Percentiles rank a stretch among this genome's conserved stretches.
Conservation (phyloP, 2,113 vertebrate genomes). For the Pseudolaguvia tuberculata region DNA sequence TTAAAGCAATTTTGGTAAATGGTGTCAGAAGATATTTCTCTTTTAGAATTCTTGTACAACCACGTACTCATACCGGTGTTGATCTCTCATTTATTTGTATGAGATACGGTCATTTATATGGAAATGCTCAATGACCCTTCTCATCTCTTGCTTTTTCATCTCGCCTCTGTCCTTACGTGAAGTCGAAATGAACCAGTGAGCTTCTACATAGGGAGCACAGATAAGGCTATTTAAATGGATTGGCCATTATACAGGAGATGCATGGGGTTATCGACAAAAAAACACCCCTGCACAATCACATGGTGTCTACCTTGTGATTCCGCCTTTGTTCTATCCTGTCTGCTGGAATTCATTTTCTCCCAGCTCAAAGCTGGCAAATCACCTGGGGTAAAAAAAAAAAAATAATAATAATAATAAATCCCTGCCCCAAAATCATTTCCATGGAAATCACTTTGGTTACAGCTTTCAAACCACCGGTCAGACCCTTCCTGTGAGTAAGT, state of each 20-base stretch:
- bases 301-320: slow-evolving; percentile 35
- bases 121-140: slow-evolving; percentile 54
- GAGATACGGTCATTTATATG: slow-evolving; percentile 63
- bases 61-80: slow-evolving; percentile 27
- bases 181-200: slow-evolving; percentile 55
- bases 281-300: slow-evolving; percentile 60
- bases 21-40: slow-evolving; percentile 19
- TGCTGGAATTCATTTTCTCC: slow-evolving; percentile 69
- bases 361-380: slow-evolving; percentile 42
- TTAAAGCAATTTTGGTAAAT: not conserved
- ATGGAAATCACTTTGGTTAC: slow-evolving; percentile 70
- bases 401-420: slow-evolving; percentile 43
- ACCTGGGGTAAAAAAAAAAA: slow-evolving; percentile 50
- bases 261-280: slow-evolving; percentile 62
- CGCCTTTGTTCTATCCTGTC: slow-evolving; percentile 46
- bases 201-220: slow-evolving; percentile 49
- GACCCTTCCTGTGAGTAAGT: slow-evolving; percentile 46
- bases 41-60: slow-evolving; percentile 22
- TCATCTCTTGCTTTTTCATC: slow-evolving; percentile 42
- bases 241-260: slow-evolving; percentile 62
- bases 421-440: slow-evolving; percentile 71
- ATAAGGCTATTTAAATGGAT: slow-evolving; percentile 67
- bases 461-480: slow-evolving; percentile 36
- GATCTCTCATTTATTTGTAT: slow-evolving; percentile 50
- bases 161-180: not conserved